Evolutionary conservation across 2,113 vertebrate genomes (phyloP).

Genomic region (Girardinichthys multiradiatus): DNA sequence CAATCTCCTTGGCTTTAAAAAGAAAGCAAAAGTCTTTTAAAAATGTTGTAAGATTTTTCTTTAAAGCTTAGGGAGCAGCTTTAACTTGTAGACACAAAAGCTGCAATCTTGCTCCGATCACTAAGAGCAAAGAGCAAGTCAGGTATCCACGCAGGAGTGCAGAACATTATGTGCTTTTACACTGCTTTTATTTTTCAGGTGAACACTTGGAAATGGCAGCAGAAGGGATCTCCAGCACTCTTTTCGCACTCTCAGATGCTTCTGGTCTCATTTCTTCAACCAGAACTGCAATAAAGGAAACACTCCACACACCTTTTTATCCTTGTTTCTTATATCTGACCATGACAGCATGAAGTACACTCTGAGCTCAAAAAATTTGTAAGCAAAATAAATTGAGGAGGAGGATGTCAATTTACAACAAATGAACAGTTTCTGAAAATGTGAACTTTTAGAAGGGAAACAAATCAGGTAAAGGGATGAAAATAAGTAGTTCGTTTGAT

Average conservation of each 20-base stretch:
- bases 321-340: no score
- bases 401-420: no score
- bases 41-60: background rate
- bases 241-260: background rate
- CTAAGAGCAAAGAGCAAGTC: slow-evolving; percentile 33
- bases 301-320: background rate
- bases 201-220: slow-evolving; percentile 8
- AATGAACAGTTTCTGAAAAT: no score
- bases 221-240: background rate
- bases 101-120: slow-evolving; percentile 15
- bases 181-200: slow-evolving; percentile 30
- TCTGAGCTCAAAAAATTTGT: no score
- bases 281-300: slow-evolving; percentile 1
- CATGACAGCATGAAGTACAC: no score
- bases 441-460: no score
- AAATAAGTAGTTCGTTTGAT: no score
- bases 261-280: background rate
- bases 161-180: slow-evolving; percentile 25
- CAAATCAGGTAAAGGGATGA: background rate
- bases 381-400: no score
- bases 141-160: slow-evolving; percentile 24
- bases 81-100: slow-evolving; percentile 12
- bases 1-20: no score
- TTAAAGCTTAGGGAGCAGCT: background rate
- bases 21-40: background rate